Base-by-base conservation (phyloP, 2,888 invertebrate genomes). In the Pandemis corylana region DNA sequence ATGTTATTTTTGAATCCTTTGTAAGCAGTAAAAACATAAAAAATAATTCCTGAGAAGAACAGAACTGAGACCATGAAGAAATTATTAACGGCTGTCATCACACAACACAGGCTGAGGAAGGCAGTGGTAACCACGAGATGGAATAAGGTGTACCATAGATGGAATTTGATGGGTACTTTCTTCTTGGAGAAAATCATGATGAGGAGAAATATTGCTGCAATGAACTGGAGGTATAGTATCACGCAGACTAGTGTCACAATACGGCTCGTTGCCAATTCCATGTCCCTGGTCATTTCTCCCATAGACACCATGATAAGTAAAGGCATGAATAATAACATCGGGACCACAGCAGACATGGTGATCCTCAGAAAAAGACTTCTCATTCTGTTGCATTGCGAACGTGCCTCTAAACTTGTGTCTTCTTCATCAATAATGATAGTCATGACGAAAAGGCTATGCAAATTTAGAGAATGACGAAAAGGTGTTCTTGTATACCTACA, bases 311-410 rank as follows among this genome's bases (percentile, higher is more conserved):
- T 36, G 0, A 89, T 79, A 0, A 92, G 83, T 0, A 91, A 56
- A 0, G 82, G 85, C 10, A 85, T 84, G 68, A 92, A 92, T 13
- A 87, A 64, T 0, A 90, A 56, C 82, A 92, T 90, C 0, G 91
- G 91, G 0, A 89, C 71, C 0, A 91, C 84, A 10, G 91, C 87
- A n/a, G 92, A 88, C n/a, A 85, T 53, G 0, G 86, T 88, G 7
- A 90, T 84, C 71, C 89, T 68, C 7, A 87, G 71, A 69, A 90
- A 90, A 0, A 86, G 86, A 68, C 80, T 86, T 5, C 87, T 80
- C 0, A 91, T 77, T 12, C 85, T 82, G 0, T 79, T 79, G 77
- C 92, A 91, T 28, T 87, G 84, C 0, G 85, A 80, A 76, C 88
- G 88, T 2, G 84, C 79, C 44, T 56, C 56, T 20, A 20, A 9